Evolutionary conservation across 2,113 vertebrate genomes (phyloP), one percentile per base, ranked within the genome.

Genomic region (Pseudorectes ferrugineus): DNA sequence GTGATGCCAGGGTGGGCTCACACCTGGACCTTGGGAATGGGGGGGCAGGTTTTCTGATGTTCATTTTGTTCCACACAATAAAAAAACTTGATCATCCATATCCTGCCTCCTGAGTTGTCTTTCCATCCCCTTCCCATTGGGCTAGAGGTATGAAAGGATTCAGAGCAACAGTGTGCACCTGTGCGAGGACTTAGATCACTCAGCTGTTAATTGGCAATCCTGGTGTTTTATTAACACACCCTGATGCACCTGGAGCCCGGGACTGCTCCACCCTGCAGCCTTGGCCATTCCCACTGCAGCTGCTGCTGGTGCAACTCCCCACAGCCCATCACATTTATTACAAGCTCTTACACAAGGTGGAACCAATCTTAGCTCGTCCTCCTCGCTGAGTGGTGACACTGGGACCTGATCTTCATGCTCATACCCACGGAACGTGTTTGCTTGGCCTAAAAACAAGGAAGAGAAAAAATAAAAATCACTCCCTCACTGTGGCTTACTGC

Each of bases 361-460:
- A 66, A 81, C 36, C 71, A 11, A 63, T 78, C 82, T 73, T 94
- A 76, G 93, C 48, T 77, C 49, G 15, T 82, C 42, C 66, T 92
- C 42, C 31, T 88, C 31, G 16, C 7, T 36, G 76, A 71, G 66
- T 45, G 85, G 82, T 15, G 58, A 43, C 83, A 22, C 59, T 52
- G 6, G 7, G 33, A 42, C 46, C 63, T 42, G 21, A 73, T 23
- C 88, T 96, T 92, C 35, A 84, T 6, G 24, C 85, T 88, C 31
- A 11, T 72, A 58, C 85, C 92, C 94, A 84, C n/a, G 42, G 97
- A 95, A 96, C 89, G 93, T 90, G 92, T 81, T 95, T 14, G 2
- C 92, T 87, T 48, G 90, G 55, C 92, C 97, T 98, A 36, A 78
- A 89, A 96, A 58, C 77, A 86, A 92, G 46, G 7, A 51, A 73